These are phyloP conservation scores for Saxidomus purpurata DNA, from an alignment of 1,140 invertebrate species.

Conservation along the genomic window DNA sequence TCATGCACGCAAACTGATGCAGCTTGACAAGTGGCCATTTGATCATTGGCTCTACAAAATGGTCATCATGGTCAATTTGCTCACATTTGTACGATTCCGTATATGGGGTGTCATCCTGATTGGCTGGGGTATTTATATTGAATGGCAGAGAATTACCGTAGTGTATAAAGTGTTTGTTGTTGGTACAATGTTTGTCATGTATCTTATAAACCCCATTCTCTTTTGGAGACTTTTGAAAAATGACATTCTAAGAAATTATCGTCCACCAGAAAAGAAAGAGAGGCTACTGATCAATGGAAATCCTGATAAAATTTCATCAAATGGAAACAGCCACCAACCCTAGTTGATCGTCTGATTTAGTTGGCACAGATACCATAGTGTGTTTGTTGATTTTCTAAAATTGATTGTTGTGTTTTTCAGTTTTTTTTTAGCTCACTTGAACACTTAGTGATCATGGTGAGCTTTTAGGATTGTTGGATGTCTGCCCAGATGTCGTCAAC, in stretches of 20 bases:
- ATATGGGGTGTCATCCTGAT: conserved; percentile 72
- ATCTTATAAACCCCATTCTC: conserved; percentile 79
- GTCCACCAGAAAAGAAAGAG: background rate
- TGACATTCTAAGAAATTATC: conserved; percentile 76
- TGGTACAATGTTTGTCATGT: conserved; percentile 79
- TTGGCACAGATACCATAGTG: too few relatives aligned
- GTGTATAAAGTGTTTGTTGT: conserved; percentile 71
- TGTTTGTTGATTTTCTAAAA: too few relatives aligned
- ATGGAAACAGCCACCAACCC: background rate
- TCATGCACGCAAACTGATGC: conserved; percentile 82
- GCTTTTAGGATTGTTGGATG: too few relatives aligned
- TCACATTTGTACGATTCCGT: conserved; percentile 80
- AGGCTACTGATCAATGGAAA: background rate
- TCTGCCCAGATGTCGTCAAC: too few relatives aligned
- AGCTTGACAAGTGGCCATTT: conserved; percentile 76
- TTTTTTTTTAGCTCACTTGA: too few relatives aligned
- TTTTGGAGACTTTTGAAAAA: conserved; percentile 82
- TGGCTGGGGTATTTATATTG: conserved; percentile 68
- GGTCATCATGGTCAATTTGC: conserved; percentile 75
- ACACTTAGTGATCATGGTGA: too few relatives aligned
- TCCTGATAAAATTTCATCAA: background rate
- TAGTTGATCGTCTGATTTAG: background rate
- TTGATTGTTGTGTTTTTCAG: too few relatives aligned
- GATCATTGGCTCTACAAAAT: conserved; percentile 75
- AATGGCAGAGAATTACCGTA: conserved; percentile 49